These are phyloP conservation scores for Australoheros scitulus DNA, from an alignment of 2,113 vertebrate species.

Conservation along the genomic window DNA sequence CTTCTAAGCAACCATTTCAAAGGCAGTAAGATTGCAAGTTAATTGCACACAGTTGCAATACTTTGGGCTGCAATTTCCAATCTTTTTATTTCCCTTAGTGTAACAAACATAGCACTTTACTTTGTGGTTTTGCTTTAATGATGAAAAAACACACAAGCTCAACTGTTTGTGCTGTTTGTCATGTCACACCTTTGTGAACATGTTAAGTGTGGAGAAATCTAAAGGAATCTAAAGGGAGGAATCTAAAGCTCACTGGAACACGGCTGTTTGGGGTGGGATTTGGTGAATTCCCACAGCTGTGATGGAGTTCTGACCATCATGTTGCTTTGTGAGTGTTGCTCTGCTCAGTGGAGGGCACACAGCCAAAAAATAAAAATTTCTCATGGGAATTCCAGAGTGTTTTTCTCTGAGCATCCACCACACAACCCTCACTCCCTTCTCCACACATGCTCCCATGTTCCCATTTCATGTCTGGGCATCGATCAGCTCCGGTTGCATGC, in stretches of 20 bases:
- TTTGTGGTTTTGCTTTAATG: background rate
- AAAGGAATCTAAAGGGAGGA: background rate
- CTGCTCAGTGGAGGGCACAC: background rate
- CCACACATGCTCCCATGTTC: background rate
- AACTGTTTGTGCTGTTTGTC: background rate
- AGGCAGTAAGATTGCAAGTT: background rate
- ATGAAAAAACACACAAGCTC: background rate
- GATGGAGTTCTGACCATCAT: background rate
- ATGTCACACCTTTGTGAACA: background rate
- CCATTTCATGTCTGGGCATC: background rate
- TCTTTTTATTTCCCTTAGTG: background rate
- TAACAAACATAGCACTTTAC: background rate
- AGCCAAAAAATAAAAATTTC: slow-evolving; percentile 18
- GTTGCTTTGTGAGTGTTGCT: background rate
- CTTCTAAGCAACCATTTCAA: background rate
- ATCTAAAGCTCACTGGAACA: too few species aligned
- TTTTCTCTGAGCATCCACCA: background rate
- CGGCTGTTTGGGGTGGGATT: background rate
- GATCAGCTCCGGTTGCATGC: background rate
- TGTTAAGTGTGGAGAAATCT: background rate
- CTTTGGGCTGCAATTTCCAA: background rate
- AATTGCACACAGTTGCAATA: too few species aligned
- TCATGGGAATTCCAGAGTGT: background rate
- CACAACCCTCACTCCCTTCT: background rate
- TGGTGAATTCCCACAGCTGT: background rate